Evolutionary conservation across 2,797 vertebrate species (phyloP), one percentile per base, ranked within the genome.

Genomic region (Chromobotia macracanthus): DNA sequence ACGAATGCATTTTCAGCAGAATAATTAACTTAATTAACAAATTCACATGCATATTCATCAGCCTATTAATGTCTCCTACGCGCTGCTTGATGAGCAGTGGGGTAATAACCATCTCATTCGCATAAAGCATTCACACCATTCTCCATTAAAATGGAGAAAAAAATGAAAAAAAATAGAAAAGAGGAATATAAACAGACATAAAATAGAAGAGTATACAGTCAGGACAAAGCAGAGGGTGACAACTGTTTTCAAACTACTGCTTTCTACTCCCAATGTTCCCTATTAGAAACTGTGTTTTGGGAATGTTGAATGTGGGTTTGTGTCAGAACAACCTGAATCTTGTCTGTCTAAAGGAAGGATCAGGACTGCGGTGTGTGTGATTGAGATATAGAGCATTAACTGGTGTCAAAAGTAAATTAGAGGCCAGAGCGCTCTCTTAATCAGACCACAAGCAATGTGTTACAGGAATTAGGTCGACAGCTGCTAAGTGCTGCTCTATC

Each of bases 11-110:
- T 97, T 97, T 97, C 96, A 96, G 96, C 96, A 98, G 96, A 97
- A 97, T 97, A 98, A 98, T 98, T 98, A 97, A 98, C 95, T 98
- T 98, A 97, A 98, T 98, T 98, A 98, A 98, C 96, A 97, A 98
- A 97, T 97, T 96, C 94, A 92, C 96, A 98, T 98, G 96, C 96
- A 98, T 98, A 98, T 98, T 98, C 96, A 98, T 97, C 96, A 97
- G 96, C 95, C 96, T 96, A 98, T 98, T 98, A 96, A 97, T 96
- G 96, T 97, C 95, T 96, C 94, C 95, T 96, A 95, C 92, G 95
- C 92, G 95, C 95, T 93, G 95, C 95, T 96, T 97, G 96, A 97
- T 95, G 96, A 97, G 95, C 96, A 96, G 95, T 96, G 95, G 93
- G 93, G 95, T 96, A 96, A 97, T 97, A 97, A 97, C 95, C 94